Evolutionary conservation across 2,113 vertebrate species (phyloP), one percentile per base, ranked within the genome.

Genomic region (Anoura caudifer): DNA sequence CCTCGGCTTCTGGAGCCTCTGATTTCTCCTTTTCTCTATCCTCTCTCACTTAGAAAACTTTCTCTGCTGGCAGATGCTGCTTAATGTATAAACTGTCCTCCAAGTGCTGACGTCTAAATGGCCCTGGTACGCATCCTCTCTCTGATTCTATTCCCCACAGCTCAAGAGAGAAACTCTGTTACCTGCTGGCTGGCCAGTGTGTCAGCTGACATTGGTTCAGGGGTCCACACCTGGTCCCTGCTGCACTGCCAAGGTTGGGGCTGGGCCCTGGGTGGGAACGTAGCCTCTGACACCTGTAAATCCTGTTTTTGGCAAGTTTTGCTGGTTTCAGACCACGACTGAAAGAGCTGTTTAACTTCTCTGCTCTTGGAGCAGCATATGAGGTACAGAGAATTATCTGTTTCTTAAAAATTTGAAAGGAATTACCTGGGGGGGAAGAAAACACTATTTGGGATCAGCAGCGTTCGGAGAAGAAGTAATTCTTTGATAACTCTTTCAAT

Each of bases 401-500:
- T 92, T 75, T 43, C 67, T 70, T 76, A 20, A 73, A 89, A 92
- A 10, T 69, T 84, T 52, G 50, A 83, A 77, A 89, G 79, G 80
- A 73, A 91, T 69, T 79, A 69, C n/a, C 85, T 26, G 82, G 26
- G 38, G 52, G 82, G 26, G 38, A 61, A 24, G 79, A 38, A 83
- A 36, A 56, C 36, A 41, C 50, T 82, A 38, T 52, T 65, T 16
- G n/a, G 14, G 8, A 73, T 31, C 38, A 83, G 63, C 7, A 69
- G 17, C 52, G 93, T 96, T 69, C 19, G 8, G 24, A 50, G n/a
- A 95, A 90, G 47, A 95, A 90, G 47, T 54, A 54, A 90, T 75
- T 94, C 81, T 91, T 85, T 28, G 50, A 41, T 82, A 80, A 52
- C 5, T 83, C 77, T 96, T 95, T 97, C 63, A 50, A 69, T 83